Base-by-base conservation (phyloP, 2,888 invertebrate genomes). In the Nematopogon swammerdamellus region DNA sequence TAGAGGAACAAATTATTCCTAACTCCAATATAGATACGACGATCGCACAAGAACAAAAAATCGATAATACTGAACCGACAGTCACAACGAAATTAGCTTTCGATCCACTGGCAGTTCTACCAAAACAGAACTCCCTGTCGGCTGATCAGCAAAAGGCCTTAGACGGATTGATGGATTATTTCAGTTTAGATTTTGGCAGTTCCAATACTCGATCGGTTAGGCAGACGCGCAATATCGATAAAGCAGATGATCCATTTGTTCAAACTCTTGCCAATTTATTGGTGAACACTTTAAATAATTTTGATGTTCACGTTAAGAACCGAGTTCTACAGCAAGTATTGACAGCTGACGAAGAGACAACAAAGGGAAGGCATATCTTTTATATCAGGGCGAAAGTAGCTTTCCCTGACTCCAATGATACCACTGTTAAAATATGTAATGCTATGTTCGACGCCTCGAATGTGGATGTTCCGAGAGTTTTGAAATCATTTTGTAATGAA, bases 401-500 rank as follows among this genome's bases (percentile, higher is more conserved):
- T 3, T 36, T 36, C n/a, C n/a, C 36, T 36, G n/a, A 14, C 25
- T 25, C 25, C 3, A 14, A 14, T 8, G 14, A 36, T 36, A 36
- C 36, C 3, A 36, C 36, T 14, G n/a, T 36, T 10, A 81, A 81
- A 63, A 73, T 83, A 49, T 85, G 85, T 59, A 81, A 81, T 57
- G 72, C 82, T 17, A 67, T 81, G 50, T 65, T 84, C 44, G 73
- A 80, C 52, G 67, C 63, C 47, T 67, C 68, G 1, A 65, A 72
- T 44, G 60, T 70, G 51, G 62, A 65, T 29, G 60, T 59, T 44
- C 79, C 80, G 1, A 73, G 75, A 58, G 64, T 85, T 16, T 54
- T 82, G 5, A 77, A 72, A 53, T 72, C 73, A 3, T 75, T 77
- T 54, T 85, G 85, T 60, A 70, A 73, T 48, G 65, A 72, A 19